Base-by-base conservation (phyloP, 2,888 invertebrate genomes). In the Aelia acuminata region DNA sequence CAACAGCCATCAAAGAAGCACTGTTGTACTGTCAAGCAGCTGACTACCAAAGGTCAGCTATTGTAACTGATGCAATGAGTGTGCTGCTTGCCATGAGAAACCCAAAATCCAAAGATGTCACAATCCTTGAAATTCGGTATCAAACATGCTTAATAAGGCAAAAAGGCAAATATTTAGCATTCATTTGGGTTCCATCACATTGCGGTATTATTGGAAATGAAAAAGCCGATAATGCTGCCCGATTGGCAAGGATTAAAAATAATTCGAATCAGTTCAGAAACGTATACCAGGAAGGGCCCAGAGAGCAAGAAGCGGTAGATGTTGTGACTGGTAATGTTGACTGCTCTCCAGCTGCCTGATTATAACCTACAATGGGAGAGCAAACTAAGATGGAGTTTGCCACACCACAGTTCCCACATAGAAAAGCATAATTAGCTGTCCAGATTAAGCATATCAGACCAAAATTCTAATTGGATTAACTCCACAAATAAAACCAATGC, bases 131-230 rank as follows among this genome's bases (percentile, higher is more conserved):
- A 70, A 70, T 70, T 20, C 63, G 63, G 18, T 35, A 70, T 70
- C 63, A 70, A 4, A 70, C 63, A 7, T 70, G 63, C 35, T 70
- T 70, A 22, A 70, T 70, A 70, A 70, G 63, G 18, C 63, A 70
- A 20, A 70, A 70, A 35, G 63, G 63, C 15, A 70, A 70, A 20
- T 35, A 70, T 70, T 70, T 70, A 35, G 63, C 63, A 20, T 70
- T 70, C 35, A 70, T 70, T 70, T 70, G 63, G 63, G 63, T 70
- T 10, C 63, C 63, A 10, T 70, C 63, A 1, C 63, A 70, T 70
- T 70, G 63, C 11, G 63, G 63, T 20, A 70, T 70, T 18, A 35
- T 4, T 35, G 63, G 63, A 70, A 70, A 70, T 7, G 63, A 70
- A 22, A 70, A 70, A 18, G 63, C 63, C 2, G 63, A 70, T 35